Evolutionary conservation across 2,888 invertebrate species (phyloP).

Genomic region (Eumerus sabulonum): DNA sequence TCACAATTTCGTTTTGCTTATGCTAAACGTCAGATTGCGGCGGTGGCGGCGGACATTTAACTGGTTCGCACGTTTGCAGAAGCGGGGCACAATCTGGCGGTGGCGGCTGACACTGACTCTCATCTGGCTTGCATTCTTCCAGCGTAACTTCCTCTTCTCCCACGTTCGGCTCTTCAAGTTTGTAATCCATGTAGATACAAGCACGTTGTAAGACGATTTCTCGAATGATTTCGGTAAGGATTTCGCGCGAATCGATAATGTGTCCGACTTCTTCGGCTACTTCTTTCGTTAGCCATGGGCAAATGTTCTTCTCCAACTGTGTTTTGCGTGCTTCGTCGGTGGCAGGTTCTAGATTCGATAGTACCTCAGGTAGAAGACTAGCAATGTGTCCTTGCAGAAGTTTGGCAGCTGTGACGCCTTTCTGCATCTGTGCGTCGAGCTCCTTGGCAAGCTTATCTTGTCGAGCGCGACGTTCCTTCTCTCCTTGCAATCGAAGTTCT

Average conservation of each 20-base stretch:
- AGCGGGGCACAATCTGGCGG: too few relatives aligned
- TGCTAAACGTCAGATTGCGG: too few relatives aligned
- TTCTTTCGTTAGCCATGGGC: conserved; percentile 91
- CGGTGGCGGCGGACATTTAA: too few relatives aligned
- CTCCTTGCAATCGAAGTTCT: conserved; percentile 84
- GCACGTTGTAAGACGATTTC: conserved; percentile 89
- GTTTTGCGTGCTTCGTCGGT: conserved; percentile 77
- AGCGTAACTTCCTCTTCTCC: conserved; percentile 53
- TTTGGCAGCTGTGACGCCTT: conserved; percentile 89
- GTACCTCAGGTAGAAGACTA: conserved; percentile 90
- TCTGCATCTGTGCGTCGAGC: conserved; percentile 87
- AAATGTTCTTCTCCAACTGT: conserved; percentile 85
- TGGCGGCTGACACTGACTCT: too few relatives aligned
- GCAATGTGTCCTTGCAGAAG: conserved; percentile 92
- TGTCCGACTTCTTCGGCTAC: conserved; percentile 90
- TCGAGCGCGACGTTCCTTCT: conserved; percentile 86
- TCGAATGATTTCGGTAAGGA: conserved; percentile 88
- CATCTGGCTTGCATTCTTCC: conserved; percentile 9
- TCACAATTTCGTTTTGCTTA: not conserved
- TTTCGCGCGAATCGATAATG: conserved; percentile 88
- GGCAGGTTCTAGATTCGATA: conserved; percentile 84
- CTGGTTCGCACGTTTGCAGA: too few relatives aligned
- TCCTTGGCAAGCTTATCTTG: conserved; percentile 84
- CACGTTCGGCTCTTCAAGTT: conserved; percentile 69
- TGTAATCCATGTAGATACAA: conserved; percentile 76